Conservation (phyloP, 2,888 invertebrate species). For the Tribolium freemani region DNA sequence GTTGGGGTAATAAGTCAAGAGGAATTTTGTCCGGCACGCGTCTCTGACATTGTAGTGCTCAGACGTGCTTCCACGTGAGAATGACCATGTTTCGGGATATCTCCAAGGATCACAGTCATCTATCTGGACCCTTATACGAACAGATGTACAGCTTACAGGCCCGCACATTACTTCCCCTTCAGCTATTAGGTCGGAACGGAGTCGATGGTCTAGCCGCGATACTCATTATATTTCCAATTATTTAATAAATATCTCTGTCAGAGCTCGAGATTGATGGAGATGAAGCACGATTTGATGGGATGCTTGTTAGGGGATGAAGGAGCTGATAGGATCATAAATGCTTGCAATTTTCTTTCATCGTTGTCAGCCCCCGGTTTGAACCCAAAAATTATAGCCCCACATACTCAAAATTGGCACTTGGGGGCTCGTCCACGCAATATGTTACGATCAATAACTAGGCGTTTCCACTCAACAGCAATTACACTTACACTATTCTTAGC, state of each 20-base stretch:
- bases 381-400: neutral
- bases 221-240: conserved; percentile 47
- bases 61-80: conserved; percentile 52
- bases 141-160: conserved; percentile 41
- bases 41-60: conserved; percentile 53
- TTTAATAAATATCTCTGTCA: conserved; percentile 51
- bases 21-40: conserved; percentile 57
- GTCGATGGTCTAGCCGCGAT: conserved; percentile 30
- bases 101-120: conserved; percentile 38
- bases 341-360: neutral
- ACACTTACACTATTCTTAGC: too few species aligned
- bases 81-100: conserved; percentile 43
- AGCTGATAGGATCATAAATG: neutral
- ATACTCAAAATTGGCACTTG: neutral
- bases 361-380: neutral
- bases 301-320: conserved; percentile 13
- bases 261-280: conserved; percentile 48
- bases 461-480: too few species aligned
- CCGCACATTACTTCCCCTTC: conserved; percentile 36
- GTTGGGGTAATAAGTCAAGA: conserved; percentile 58
- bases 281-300: conserved; percentile 41
- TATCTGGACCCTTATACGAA: conserved; percentile 33
- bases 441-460: too few species aligned
- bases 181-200: conserved; percentile 21
- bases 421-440: too few species aligned